These are phyloP conservation scores for Adrianichthys oophorus DNA, from an alignment of 2,797 vertebrate genomes.

Conservation along the genomic window DNA sequence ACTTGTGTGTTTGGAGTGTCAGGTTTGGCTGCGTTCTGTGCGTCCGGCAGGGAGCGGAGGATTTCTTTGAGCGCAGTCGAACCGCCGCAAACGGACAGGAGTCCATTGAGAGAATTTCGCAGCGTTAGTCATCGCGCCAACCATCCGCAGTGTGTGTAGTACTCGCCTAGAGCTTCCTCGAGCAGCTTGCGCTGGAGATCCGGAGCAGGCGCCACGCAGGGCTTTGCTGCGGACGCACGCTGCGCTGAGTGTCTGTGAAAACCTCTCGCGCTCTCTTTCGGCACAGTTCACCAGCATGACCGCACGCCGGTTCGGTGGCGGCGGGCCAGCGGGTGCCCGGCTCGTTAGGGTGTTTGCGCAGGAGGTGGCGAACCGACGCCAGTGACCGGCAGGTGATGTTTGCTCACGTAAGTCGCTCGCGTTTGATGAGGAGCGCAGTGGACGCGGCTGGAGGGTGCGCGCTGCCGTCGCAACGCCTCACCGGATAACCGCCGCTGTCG, in stretches of 20 bases:
- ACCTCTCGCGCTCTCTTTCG: slow-evolving; percentile 39
- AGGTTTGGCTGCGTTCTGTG: slow-evolving; percentile 8
- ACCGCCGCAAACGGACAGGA: slow-evolving; percentile 30
- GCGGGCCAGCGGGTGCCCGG: slow-evolving; percentile 53
- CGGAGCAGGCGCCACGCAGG: slow-evolving; percentile 48
- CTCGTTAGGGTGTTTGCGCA: slow-evolving; percentile 74
- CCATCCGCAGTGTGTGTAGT: slow-evolving; percentile 72
- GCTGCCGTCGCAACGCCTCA: slow-evolving; percentile 79
- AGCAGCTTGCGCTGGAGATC: slow-evolving; percentile 48
- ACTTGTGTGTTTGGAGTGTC: slow-evolving; percentile 21
- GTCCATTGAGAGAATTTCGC: slow-evolving; percentile 74
- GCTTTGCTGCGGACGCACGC: slow-evolving; percentile 53
- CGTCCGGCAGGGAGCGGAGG: slow-evolving; percentile 8
- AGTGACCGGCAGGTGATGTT: slow-evolving; percentile 74
- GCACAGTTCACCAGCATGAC: slow-evolving; percentile 34
- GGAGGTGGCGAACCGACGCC: slow-evolving; percentile 71
- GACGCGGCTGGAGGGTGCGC: slow-evolving; percentile 75
- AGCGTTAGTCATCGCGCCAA: slow-evolving; percentile 80
- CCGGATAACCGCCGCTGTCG: slow-evolving; percentile 70
- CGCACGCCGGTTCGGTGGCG: slow-evolving; percentile 53
- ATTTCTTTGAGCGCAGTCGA: slow-evolving; percentile 10
- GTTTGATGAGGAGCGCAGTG: slow-evolving; percentile 68
- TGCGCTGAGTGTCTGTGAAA: slow-evolving; percentile 32
- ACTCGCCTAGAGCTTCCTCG: slow-evolving; percentile 53
- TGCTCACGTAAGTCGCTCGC: slow-evolving; percentile 72